Evolutionary conservation across 2,797 vertebrate species (phyloP).

Genomic region (Todus mexicanus): DNA sequence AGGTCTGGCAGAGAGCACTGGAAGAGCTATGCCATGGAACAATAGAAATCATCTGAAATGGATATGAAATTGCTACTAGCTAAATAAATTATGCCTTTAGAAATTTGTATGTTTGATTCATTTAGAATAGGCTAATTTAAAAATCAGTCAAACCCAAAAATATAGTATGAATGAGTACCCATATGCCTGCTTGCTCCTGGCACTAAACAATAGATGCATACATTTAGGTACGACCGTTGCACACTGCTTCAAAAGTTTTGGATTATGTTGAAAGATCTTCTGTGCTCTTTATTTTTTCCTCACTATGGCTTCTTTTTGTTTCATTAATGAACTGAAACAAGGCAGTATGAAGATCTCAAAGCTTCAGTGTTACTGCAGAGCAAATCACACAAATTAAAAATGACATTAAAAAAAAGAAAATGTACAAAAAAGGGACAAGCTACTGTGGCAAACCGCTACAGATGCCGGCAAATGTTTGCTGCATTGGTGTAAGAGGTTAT

Average conservation of each 20-base stretch:
- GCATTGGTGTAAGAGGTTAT: neutral
- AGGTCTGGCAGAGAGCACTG: neutral
- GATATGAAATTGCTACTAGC: neutral
- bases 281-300: neutral
- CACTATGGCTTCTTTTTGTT: neutral
- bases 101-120: neutral
- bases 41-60: neutral
- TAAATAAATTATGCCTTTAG: neutral
- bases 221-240: neutral
- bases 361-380: neutral
- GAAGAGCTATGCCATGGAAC: neutral
- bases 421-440: neutral
- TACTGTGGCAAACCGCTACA: neutral
- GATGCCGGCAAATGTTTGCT: neutral
- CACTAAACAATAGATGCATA: neutral
- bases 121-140: neutral
- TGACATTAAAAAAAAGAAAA: neutral
- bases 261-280: neutral
- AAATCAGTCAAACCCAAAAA: neutral
- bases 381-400: neutral
- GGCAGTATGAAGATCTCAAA: neutral
- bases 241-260: neutral
- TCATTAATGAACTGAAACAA: neutral
- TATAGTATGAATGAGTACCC: neutral
- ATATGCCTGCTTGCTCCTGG: neutral